Base-by-base conservation (phyloP, 2,888 invertebrate species). In the Petrolisthes cinctipes region DNA sequence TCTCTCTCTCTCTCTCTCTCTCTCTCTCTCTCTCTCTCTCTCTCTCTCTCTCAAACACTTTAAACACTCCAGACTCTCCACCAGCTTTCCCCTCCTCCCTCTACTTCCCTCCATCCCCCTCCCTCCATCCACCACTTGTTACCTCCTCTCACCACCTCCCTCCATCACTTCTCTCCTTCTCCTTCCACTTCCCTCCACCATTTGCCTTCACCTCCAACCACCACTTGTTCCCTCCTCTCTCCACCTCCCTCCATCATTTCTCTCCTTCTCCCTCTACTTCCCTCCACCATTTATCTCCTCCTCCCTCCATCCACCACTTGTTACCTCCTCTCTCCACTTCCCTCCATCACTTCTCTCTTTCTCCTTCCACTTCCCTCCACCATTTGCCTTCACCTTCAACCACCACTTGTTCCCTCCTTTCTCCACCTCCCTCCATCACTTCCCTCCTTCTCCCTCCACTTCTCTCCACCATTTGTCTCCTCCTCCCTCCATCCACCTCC, bases 11-110 rank as follows among this genome's bases (percentile, higher is more conserved):
- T 66, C 66, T 14, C 11, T 17, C 66, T 66, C 14, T 17, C 66
- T 66, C 37, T 79, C 79, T 79, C 79, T 79, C 79, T 54, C 79
- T 54, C 54, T 79, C 79, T 54, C 54, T 54, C 79, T 54, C 54
- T 54, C 79, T 79, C 78, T 51, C 23, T 78, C 78, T 51, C 11
- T 66, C 17, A 66, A 11, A 14, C 1, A 66, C 11, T 66, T 14
- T 14, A 14, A 11, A 14, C 66, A 66, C 66, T 17, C 17, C 17
- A 17, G 66, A 6, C 71, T 71, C 23, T 17, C 23, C 71, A 20
- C 71, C 17, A n/a, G n/a, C 71, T 17, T 17, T 17, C 71, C 23
- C 71, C 3, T 6, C 9, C 5, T 17, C 1, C 17, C 71, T 71
- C 4, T 6, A 4, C 17, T 23, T 7, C 71, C 23, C n/a, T 14